Percentiles rank a stretch among this genome's conserved stretches.
These are phyloP conservation scores for Drosophila azteca DNA, from an alignment of 1,140 invertebrate genomes.

Conservation along the genomic window DNA sequence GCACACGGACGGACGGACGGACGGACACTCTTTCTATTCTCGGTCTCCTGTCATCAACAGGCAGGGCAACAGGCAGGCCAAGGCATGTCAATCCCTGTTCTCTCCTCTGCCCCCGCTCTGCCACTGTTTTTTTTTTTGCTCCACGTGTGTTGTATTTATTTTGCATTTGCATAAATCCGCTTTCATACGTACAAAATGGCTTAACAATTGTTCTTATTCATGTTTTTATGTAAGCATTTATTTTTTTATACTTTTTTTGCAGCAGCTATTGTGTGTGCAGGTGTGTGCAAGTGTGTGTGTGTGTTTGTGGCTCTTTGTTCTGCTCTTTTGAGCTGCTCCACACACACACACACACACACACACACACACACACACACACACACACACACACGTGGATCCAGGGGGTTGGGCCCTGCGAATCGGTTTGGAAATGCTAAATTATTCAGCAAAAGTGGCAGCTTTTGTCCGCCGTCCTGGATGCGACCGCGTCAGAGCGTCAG, in stretches of 20 bases:
- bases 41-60: not conserved
- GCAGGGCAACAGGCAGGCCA: not conserved
- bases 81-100: not conserved
- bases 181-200: conserved; percentile 61
- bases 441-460: conserved; percentile 55
- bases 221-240: conserved; percentile 49
- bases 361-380: conserved; percentile 20
- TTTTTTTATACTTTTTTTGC: conserved; percentile 5
- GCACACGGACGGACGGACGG: too few species aligned
- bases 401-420: not conserved
- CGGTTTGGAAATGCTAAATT: conserved; percentile 70
- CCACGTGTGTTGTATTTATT: conserved; percentile 23
- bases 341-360: conserved; percentile 21
- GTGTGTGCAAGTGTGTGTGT: conserved; percentile 3
- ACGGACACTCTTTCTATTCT: too few species aligned
- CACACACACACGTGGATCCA: conserved; percentile 20
- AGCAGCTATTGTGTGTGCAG: conserved; percentile 32
- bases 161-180: conserved; percentile 65
- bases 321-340: conserved; percentile 20
- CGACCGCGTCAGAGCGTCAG: conserved; percentile 5
- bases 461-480: conserved; percentile 45
- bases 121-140: not conserved
- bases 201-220: conserved; percentile 58
- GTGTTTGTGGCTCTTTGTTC: conserved; percentile 56
- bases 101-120: too few species aligned